These are phyloP conservation scores for Fulica atra DNA, from an alignment of 2,113 vertebrate genomes.

Conservation along the genomic window DNA sequence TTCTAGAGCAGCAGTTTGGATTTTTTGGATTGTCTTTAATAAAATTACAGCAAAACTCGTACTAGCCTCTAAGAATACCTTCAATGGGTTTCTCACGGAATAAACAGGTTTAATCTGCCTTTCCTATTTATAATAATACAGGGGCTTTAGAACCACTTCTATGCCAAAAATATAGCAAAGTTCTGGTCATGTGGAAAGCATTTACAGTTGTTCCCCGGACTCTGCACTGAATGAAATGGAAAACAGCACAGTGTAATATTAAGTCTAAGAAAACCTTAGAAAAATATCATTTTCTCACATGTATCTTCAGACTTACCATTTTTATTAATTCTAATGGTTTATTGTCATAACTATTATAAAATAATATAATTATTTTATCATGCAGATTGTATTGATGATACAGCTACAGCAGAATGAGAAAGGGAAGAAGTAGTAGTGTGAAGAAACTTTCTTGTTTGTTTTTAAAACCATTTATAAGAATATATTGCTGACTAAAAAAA, in stretches of 20 bases:
- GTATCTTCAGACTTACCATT: accelerated
- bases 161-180: background rate
- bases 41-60: background rate
- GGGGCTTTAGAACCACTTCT: background rate
- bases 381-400: background rate
- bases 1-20: background rate
- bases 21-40: background rate
- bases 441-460: background rate
- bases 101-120: slow-evolving; percentile 1
- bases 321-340: background rate
- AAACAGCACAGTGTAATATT: background rate
- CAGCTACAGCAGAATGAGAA: background rate
- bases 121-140: background rate
- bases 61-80: background rate
- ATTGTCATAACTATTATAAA: background rate
- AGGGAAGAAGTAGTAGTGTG: background rate
- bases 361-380: background rate
- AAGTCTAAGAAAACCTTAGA: background rate
- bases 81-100: background rate
- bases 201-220: background rate
- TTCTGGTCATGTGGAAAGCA: background rate
- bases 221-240: background rate
- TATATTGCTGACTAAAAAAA: background rate
- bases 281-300: background rate
- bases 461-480: background rate